Evolutionary conservation across 2,797 vertebrate genomes (phyloP), one percentile per base, ranked within the genome.

Genomic region (Rhinichthys osculus): DNA sequence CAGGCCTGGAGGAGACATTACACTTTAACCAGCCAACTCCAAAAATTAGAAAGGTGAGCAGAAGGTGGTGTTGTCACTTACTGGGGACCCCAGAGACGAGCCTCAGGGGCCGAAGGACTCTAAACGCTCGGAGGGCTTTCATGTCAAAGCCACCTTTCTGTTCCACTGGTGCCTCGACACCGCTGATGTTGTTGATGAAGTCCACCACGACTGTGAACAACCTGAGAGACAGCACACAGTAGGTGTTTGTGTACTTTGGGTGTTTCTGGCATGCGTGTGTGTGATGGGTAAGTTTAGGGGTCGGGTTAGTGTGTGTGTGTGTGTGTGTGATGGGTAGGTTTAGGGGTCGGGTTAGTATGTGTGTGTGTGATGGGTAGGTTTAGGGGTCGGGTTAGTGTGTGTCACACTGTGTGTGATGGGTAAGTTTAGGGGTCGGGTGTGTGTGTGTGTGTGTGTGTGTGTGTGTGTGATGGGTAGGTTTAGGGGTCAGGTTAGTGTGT

Each of bases 61-160:
- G 21, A 30, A 57, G n/a, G 11, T n/a, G n/a, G 7, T 59, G 62
- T 44, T 33, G 27, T 7, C 13, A 95, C 97, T 87, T 93, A 99
- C 98, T 99, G 0, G 98, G 98, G 79, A 99, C 96, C 90, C 98
- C 98, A 0, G 98, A 98, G 81, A 99, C 97, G 35, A 99, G 94
- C 81, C 98, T 96, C 27, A 99, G 95, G 0, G 98, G 98, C 85
- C 97, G 93, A 76, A 99, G 94, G 85, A 99, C 98, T 0, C 97
- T 96, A 86, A 99, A 99, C 0, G 98, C 98, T 88, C 98, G 88
- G 86, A 99, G 93, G 3, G 98, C 97, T 91, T 99, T 99, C 95
- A 98, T 98, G 2, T 99, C 97, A 85, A 99, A 96, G 78, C 97
- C 96, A 0, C 94, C 97, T 85, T 97, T 97, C 62, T 96, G 96